Percentiles rank a stretch among this genome's conserved stretches.
Conservation (phyloP, 2,113 vertebrate genomes). For the Psittacus erithacus region DNA sequence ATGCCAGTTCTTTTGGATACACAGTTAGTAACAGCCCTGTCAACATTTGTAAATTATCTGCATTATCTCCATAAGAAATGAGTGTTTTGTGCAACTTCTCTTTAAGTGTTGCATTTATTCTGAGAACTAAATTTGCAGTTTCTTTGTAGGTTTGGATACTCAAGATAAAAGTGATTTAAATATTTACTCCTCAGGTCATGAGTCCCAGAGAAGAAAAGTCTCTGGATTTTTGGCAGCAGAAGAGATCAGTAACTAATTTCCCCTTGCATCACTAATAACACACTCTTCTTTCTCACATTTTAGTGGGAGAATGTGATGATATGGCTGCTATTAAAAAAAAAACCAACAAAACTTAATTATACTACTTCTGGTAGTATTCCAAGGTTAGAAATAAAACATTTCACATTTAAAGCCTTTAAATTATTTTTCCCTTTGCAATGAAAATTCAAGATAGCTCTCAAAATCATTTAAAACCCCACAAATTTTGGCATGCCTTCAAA, state of each 20-base stretch:
- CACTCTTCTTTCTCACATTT: neutral
- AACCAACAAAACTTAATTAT: neutral
- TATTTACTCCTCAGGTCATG: neutral
- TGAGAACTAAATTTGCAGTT: neutral
- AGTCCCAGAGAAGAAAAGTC: neutral
- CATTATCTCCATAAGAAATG: neutral
- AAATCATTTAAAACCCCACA: neutral
- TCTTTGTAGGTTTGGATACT: neutral
- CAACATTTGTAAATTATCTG: neutral
- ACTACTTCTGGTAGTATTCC: neutral
- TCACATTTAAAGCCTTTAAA: neutral
- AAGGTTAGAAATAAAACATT: neutral
- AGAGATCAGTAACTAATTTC: neutral
- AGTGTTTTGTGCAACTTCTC: neutral
- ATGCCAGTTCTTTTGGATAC: neutral
- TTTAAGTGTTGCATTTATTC: neutral
- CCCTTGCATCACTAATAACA: neutral
- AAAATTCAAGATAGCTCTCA: neutral
- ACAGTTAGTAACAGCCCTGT: neutral
- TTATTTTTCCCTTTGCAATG: neutral
- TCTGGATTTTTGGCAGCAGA: neutral
- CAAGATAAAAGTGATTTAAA: neutral
- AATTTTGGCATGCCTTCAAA: neutral
- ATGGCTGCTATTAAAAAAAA: neutral
- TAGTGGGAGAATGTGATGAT: neutral